A percentile compares a stretch with the other conserved stretches of the same genome.
Conservation (phyloP, 2,888 invertebrate species). For the Heliconius sara region DNA sequence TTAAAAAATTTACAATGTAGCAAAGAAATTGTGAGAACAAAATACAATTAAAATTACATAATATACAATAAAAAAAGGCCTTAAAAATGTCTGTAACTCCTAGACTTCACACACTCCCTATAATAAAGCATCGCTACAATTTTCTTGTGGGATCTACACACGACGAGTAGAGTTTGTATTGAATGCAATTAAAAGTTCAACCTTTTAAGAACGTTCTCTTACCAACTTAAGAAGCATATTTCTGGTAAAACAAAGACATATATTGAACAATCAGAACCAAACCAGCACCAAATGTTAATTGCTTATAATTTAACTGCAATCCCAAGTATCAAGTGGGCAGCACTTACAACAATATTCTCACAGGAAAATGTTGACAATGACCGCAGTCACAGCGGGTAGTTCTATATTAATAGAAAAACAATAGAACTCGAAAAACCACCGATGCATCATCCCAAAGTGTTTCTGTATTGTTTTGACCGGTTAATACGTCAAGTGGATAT, state of each 20-base stretch:
- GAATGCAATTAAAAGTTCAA: not conserved
- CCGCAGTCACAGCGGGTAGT: slow-evolving; percentile 56
- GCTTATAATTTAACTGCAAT: slow-evolving; percentile 16
- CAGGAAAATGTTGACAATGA: slow-evolving; percentile 65
- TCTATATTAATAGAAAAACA: slow-evolving; percentile 68
- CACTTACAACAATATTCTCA: slow-evolving; percentile 67
- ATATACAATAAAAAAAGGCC: no score
- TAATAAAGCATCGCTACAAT: not conserved
- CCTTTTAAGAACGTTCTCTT: not conserved
- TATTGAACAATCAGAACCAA: slow-evolving; percentile 9
- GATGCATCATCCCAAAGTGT: slow-evolving; percentile 72
- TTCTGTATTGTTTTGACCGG: slow-evolving; percentile 75
- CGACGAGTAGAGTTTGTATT: slow-evolving; percentile 1
- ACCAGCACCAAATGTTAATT: slow-evolving; percentile 4
- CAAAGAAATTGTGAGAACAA: not conserved
- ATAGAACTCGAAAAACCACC: slow-evolving; percentile 68
- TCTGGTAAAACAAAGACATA: slow-evolving; percentile 19
- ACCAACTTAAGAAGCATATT: slow-evolving; percentile 23
- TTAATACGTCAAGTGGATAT: slow-evolving; percentile 76
- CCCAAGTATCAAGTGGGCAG: slow-evolving; percentile 40
- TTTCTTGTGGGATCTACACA: not conserved
- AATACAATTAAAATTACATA: not conserved
- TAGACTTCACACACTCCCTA: not conserved
- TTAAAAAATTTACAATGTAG: not conserved
- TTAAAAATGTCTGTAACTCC: not conserved